Base-by-base conservation (phyloP, 2,797 vertebrate genomes). In the Myripristis murdjan region DNA sequence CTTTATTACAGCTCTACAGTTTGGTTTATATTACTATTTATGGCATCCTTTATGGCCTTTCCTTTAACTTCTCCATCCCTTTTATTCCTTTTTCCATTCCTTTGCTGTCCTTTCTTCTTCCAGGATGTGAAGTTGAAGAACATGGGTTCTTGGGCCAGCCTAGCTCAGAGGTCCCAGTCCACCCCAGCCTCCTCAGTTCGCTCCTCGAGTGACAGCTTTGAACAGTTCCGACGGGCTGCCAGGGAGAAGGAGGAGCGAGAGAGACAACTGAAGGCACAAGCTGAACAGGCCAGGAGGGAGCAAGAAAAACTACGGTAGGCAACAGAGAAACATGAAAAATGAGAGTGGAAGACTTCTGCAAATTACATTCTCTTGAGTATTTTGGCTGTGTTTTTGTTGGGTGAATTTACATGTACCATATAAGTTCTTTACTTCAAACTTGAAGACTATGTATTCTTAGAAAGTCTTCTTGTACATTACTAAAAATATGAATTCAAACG, bases 151-250 rank as follows among this genome's bases (percentile, higher is more conserved):
- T 98, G 97, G 97, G 96, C 96, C 1, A 97, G 96, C 57, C 82
- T 98, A 86, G 96, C 96, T 22, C 96, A 97, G 87, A 95, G 96
- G 72, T 94, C 96, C 20, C 95, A 95, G 43, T 95, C 95, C 24
- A 93, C 95, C 1, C 95, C 95, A 0, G 93, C 96, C 61, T 94
- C 96, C 18, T 91, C 95, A 0, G 94, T 93, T 1, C 97, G 97
- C 87, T 97, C 96, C 1, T 97, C 96, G 6, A 97, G 96, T 5
- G 96, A 97, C 88, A 98, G 97, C 92, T 98, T 98, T 0, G 96
- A 98, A 68, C 95, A 96, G 82, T 98, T 97, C 89, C 93, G 92
- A 57, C 93, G 96, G 0, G 97, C 93, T 0, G 97, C 97, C 0
- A 85, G 96, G 9, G 97, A 98, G 91, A 98, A 98, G 80, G 96